Conservation (phyloP, 2,113 vertebrate species). For the Trichechus manatus region DNA sequence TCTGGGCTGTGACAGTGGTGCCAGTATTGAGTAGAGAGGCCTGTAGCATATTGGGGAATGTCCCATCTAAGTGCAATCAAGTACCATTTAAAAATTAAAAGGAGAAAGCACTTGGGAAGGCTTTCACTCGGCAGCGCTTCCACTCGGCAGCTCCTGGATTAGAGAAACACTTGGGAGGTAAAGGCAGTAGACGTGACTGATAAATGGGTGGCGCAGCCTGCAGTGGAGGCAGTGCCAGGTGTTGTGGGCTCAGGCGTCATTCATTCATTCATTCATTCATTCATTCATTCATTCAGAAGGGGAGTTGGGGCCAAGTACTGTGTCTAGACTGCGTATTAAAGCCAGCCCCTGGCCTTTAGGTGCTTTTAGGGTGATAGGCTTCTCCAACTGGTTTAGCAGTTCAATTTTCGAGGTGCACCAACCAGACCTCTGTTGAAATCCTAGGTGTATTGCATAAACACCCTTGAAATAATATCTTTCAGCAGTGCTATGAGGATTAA, state of each 20-base stretch:
- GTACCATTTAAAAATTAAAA: neutral
- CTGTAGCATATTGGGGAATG: neutral
- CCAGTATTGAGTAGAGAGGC: neutral
- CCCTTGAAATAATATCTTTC: neutral
- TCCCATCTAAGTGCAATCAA: neutral
- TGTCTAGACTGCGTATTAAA: neutral
- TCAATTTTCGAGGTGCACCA: neutral
- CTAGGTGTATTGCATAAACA: neutral
- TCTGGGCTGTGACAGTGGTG: neutral
- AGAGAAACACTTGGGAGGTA: neutral
- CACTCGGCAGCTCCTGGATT: neutral
- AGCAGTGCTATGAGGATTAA: neutral
- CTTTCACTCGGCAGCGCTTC: neutral
- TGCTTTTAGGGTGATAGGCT: neutral
- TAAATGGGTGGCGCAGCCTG: neutral
- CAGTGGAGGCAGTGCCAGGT: rapidly evolving
- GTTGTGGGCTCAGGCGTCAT: neutral
- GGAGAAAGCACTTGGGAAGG: neutral
- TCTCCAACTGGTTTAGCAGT: neutral
- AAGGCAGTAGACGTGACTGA: neutral
- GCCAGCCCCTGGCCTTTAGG: neutral
- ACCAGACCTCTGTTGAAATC: constrained; percentile 19
- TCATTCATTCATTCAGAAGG: neutral
- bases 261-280: neutral
- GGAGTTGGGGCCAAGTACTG: neutral